Evolutionary conservation across 2,113 vertebrate genomes (phyloP).

Genomic region (Camelus bactrianus): DNA sequence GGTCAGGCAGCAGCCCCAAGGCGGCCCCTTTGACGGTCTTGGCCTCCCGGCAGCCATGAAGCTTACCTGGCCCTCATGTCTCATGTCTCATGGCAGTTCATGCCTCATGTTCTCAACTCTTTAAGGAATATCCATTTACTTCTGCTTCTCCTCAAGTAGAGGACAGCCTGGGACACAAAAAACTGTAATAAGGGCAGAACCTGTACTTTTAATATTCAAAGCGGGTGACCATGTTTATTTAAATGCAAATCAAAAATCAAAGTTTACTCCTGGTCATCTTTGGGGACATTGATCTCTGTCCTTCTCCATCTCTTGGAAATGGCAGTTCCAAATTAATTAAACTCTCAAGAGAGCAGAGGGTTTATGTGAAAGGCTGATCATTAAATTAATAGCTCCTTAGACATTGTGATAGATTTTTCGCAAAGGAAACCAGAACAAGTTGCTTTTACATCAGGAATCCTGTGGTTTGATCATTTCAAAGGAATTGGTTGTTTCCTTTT

Average conservation of each 20-base stretch:
- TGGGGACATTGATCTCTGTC: slow-evolving; percentile 78
- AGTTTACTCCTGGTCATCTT: slow-evolving; percentile 51
- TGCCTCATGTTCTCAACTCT: not conserved
- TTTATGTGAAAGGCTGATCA: slow-evolving; percentile 80
- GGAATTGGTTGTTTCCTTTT: slow-evolving; percentile 24
- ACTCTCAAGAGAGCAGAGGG: slow-evolving; percentile 78
- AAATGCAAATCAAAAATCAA: slow-evolving; percentile 61
- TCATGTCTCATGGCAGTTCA: not conserved
- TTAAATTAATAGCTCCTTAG: slow-evolving; percentile 86
- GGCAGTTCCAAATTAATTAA: slow-evolving; percentile 82
- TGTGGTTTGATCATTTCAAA: slow-evolving; percentile 62
- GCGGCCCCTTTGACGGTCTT: not conserved
- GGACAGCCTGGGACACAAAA: not conserved
- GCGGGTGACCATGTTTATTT: not conserved
- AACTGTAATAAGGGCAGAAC: not conserved
- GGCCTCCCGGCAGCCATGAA: not conserved
- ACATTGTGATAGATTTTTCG: slow-evolving; percentile 82
- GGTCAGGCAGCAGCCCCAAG: not conserved
- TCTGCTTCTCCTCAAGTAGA: not conserved
- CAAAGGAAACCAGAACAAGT: slow-evolving; percentile 81
- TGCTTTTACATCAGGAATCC: slow-evolving; percentile 70
- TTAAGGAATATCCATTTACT: not conserved
- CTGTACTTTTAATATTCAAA: slow-evolving; percentile 50
- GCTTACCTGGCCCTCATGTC: not conserved
- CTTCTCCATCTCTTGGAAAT: slow-evolving; percentile 79